These are phyloP conservation scores for Creontiades dilutus DNA, from an alignment of 2,888 invertebrate genomes.

Conservation along the genomic window DNA sequence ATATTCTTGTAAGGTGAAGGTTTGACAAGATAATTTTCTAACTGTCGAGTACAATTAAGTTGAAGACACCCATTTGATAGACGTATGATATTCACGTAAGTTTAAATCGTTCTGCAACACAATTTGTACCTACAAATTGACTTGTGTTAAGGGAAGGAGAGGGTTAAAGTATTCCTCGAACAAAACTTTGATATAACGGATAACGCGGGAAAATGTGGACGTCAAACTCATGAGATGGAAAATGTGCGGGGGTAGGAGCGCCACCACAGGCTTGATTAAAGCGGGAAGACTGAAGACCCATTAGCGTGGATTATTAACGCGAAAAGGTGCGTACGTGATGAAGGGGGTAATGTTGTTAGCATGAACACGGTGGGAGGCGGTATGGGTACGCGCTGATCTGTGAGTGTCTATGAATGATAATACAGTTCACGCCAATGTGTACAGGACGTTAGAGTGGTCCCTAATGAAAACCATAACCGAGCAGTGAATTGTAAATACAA, in stretches of 20 bases:
- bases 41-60: too few relatives aligned
- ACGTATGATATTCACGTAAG: too few relatives aligned
- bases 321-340: not conserved
- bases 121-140: too few relatives aligned
- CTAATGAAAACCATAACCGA: too few relatives aligned
- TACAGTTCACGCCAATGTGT: not conserved
- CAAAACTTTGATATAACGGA: not conserved
- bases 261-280: not conserved
- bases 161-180: too few relatives aligned
- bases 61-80: too few relatives aligned
- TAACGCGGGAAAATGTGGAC: not conserved
- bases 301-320: not conserved
- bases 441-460: too few relatives aligned
- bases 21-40: too few relatives aligned
- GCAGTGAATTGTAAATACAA: too few relatives aligned
- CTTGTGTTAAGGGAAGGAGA: too few relatives aligned
- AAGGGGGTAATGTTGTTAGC: not conserved
- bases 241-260: not conserved
- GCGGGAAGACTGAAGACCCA: not conserved
- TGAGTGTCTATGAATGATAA: not conserved
- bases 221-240: not conserved
- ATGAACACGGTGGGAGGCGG: not conserved
- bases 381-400: not conserved
- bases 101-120: too few relatives aligned
- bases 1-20: too few relatives aligned